Evolutionary conservation across 2,113 vertebrate genomes (phyloP), one percentile per base, ranked within the genome.

Genomic region (Bettongia penicillata): DNA sequence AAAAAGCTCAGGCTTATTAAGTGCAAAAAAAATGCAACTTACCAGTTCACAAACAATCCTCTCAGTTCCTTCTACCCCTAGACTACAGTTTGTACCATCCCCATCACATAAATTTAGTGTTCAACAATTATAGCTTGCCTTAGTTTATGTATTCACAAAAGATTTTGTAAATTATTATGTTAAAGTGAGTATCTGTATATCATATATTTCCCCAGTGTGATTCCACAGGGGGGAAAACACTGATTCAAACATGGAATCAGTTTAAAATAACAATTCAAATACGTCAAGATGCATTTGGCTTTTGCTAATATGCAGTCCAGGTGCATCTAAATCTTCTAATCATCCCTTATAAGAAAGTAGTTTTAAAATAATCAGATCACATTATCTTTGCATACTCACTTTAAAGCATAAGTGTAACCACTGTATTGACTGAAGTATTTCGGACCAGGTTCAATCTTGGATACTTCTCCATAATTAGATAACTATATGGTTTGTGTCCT

Each of bases 311-410:
- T 90, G 51, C 84, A 95, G 90, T 91, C 55, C 95, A 23, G 3
- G 51, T 61, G 49, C n/a, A 77, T 94, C 95, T 96, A 92, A 94
- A 95, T 94, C 50, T 93, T 92, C 95, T 95, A 95, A 92, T 94
- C 95, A 95, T 31, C 95, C 47, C 91, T 91, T 53, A 48, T 51
- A 84, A 95, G 24, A 90, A 93, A 26, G 94, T 96, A 84, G 93
- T 77, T 77, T 97, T 94, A 94, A 92, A 94, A 91, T 96, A 94
- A 96, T 93, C 61, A 92, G 90, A 49, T 55, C 53, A 0, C 90
- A 90, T 47, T 91, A 37, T 91, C 77, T 96, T 91, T 92, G 77
- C 93, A 68, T 94, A 89, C 95, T 96, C 90, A 95, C 94, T 96
- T 93, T 91, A 95, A 96, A 91, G 49, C 28, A 51, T 43, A 3